These are phyloP conservation scores for Drosophila leonis DNA, from an alignment of 2,888 invertebrate species.

Conservation along the genomic window DNA sequence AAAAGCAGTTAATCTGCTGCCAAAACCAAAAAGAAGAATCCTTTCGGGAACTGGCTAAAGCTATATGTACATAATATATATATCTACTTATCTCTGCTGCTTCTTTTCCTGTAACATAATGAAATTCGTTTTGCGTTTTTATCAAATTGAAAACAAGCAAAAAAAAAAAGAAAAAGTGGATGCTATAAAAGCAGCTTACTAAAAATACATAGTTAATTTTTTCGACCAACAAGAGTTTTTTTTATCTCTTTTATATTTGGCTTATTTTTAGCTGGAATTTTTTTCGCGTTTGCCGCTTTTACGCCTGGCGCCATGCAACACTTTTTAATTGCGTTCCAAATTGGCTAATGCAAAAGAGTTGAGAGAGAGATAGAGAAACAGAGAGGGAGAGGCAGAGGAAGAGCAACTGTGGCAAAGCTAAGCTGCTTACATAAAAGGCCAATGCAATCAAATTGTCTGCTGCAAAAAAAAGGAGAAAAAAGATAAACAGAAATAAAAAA, in stretches of 20 bases:
- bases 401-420: constrained; percentile 29
- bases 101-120: constrained; percentile 1
- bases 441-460: constrained; percentile 43
- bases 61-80: background rate
- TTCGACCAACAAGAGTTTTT: constrained; percentile 11
- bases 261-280: constrained; percentile 28
- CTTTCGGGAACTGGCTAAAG: background rate
- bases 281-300: constrained; percentile 17
- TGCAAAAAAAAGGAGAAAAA: constrained; percentile 10
- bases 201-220: constrained; percentile 35
- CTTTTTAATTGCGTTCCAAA: constrained; percentile 67
- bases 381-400: background rate
- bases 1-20: constrained; percentile 48
- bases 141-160: constrained; percentile 14
- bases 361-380: background rate
- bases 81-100: constrained; percentile 10
- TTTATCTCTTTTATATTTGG: background rate
- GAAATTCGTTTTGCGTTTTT: constrained; percentile 21
- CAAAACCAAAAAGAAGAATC: background rate
- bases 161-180: background rate
- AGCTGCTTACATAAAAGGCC: constrained; percentile 64
- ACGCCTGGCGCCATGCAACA: constrained; percentile 55
- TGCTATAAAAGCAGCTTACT: constrained; percentile 16
- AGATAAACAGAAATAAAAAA: constrained; percentile 51
- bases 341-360: constrained; percentile 31